Conservation (phyloP, 2,113 vertebrate species). For the Ancistrus triradiatus region DNA sequence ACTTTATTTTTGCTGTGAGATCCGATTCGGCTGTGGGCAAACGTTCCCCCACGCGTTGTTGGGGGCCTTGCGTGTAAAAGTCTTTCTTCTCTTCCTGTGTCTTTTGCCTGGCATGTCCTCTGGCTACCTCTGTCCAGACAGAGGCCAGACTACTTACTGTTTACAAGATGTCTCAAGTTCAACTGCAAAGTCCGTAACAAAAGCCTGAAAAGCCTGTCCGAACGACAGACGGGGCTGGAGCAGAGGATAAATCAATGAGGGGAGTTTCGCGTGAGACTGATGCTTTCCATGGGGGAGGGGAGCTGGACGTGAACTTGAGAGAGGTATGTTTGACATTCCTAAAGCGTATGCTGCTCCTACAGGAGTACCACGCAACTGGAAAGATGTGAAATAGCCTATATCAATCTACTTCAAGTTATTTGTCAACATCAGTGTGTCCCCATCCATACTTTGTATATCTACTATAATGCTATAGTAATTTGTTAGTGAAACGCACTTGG, state of each 20-base stretch:
- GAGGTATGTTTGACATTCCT: too few species aligned
- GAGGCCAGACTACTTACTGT: slow-evolving; percentile 69
- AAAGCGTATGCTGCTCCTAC: too few species aligned
- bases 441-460: too few species aligned
- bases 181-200: slow-evolving; percentile 70
- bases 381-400: too few species aligned
- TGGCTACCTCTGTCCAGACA: slow-evolving; percentile 64
- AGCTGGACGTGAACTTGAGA: slow-evolving; percentile 53
- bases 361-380: too few species aligned
- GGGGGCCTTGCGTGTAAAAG: slow-evolving; percentile 38
- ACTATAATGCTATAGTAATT: too few species aligned
- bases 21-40: slow-evolving; percentile 6
- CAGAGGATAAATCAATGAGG: slow-evolving; percentile 34
- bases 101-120: slow-evolving; percentile 17
- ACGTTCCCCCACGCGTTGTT: slow-evolving; percentile 31
- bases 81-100: slow-evolving; percentile 24
- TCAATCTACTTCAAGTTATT: too few species aligned
- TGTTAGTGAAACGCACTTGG: too few species aligned
- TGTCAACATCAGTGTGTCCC: too few species aligned
- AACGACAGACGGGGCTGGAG: slow-evolving; percentile 56
- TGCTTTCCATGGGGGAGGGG: slow-evolving; percentile 12
- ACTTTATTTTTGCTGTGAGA: neutral
- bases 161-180: slow-evolving; percentile 81
- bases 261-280: slow-evolving; percentile 3
- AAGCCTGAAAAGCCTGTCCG: slow-evolving; percentile 53